Percentiles rank a stretch among this genome's conserved stretches.
phyloP scores from a whole-genome alignment of 2,888 invertebrate genomes.

The Congeria kusceri region DNA sequence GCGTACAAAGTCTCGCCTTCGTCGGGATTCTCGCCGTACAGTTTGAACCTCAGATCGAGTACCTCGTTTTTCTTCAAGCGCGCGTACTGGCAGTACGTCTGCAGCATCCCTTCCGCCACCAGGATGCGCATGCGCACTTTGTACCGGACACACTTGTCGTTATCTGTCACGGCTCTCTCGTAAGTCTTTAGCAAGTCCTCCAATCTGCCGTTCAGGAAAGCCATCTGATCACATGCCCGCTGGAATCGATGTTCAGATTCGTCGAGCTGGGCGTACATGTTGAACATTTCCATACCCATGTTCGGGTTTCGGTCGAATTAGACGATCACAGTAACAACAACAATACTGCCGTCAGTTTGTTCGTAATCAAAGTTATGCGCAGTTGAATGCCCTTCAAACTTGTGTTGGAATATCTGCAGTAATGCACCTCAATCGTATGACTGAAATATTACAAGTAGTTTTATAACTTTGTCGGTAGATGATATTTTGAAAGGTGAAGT shows the following conservation, averaged over 20 bases:
- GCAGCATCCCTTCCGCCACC: slow-evolving; percentile 62
- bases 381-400: too few relatives aligned
- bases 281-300: slow-evolving; percentile 64
- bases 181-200: slow-evolving; percentile 55
- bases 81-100: slow-evolving; percentile 61
- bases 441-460: too few relatives aligned
- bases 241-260: slow-evolving; percentile 44
- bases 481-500: too few relatives aligned
- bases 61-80: slow-evolving; percentile 62
- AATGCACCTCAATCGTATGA: too few relatives aligned
- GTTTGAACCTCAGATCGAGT: slow-evolving; percentile 53
- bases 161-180: slow-evolving; percentile 32
- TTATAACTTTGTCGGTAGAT: too few relatives aligned
- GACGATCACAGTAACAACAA: too few relatives aligned
- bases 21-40: slow-evolving; percentile 44
- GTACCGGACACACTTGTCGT: slow-evolving; percentile 59
- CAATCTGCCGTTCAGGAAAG: slow-evolving; percentile 46
- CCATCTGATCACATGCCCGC: slow-evolving; percentile 60
- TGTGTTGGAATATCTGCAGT: too few relatives aligned
- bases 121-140: slow-evolving; percentile 61
- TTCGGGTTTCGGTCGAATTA: too few relatives aligned
- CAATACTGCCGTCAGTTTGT: too few relatives aligned
- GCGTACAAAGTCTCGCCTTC: slow-evolving; percentile 25
- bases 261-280: slow-evolving; percentile 63
- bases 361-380: too few relatives aligned